phyloP scores from a whole-genome alignment of 2,888 invertebrate genomes.

The Lasioglossum pauxillum region DNA sequence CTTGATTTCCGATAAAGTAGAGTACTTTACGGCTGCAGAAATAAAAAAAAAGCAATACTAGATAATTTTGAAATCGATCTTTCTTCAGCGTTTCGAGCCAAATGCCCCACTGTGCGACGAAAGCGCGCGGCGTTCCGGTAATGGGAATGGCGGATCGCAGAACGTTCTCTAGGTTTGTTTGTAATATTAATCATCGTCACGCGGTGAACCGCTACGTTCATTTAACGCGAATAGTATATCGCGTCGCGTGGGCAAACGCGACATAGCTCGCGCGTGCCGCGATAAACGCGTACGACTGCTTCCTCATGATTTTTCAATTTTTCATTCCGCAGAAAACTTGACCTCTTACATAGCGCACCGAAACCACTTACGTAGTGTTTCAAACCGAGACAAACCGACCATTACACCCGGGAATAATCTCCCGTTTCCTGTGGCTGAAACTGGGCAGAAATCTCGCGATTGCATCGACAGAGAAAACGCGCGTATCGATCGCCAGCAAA shows the following conservation, averaged over 20 bases:
- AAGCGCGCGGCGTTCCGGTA: slow-evolving; percentile 24
- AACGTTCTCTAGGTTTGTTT: slow-evolving; percentile 24
- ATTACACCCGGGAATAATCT: slow-evolving; percentile 3
- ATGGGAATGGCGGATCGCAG: slow-evolving; percentile 23
- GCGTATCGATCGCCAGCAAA: slow-evolving; percentile 23
- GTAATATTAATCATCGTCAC: slow-evolving; percentile 37
- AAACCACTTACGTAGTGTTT: background rate
- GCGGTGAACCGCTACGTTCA: slow-evolving; percentile 19
- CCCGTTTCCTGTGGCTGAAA: background rate
- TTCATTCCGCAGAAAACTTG: background rate
- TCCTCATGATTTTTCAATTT: background rate
- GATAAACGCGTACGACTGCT: slow-evolving; percentile 2
- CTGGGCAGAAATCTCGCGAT: slow-evolving; percentile 23
- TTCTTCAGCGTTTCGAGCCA: too few relatives aligned
- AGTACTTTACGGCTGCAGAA: too few relatives aligned
- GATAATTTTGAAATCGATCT: too few relatives aligned
- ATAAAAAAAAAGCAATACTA: too few relatives aligned
- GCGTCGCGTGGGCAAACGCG: slow-evolving; percentile 1
- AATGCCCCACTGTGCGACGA: background rate
- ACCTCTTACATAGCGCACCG: background rate
- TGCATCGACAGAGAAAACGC: slow-evolving; percentile 11
- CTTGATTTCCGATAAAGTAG: too few relatives aligned
- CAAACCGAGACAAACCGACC: slow-evolving; percentile 4
- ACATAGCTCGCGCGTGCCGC: background rate
- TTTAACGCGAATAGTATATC: slow-evolving; percentile 15